Conservation (phyloP, 2,888 invertebrate species). For the Escarpia spicata region DNA sequence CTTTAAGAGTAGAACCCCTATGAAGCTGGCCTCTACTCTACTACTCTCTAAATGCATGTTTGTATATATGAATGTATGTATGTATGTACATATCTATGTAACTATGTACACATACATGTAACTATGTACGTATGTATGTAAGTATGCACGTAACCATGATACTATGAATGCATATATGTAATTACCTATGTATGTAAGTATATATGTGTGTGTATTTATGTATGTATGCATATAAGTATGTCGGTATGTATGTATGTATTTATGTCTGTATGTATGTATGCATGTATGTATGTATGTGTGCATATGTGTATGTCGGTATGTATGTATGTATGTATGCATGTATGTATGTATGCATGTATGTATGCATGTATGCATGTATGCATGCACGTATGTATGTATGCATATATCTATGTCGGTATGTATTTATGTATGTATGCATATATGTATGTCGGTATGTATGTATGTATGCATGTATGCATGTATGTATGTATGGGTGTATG, state of each 20-base stretch:
- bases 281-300: neutral
- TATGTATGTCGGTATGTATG: too few relatives aligned
- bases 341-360: neutral
- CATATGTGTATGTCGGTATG: neutral
- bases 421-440: neutral
- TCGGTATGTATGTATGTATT: neutral
- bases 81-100: neutral
- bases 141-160: neutral
- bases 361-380: neutral
- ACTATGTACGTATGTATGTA: neutral
- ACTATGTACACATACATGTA: neutral
- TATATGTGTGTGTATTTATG: neutral
- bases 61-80: neutral
- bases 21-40: too few relatives aligned
- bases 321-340: neutral
- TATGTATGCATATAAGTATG: neutral
- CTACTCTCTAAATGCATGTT: neutral
- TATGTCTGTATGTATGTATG: neutral
- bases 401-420: neutral
- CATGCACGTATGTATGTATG: neutral
- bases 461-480: neutral
- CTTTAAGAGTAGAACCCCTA: too few relatives aligned
- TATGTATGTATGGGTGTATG: too few relatives aligned
- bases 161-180: neutral
- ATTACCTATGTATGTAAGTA: neutral